Percentiles rank a stretch among this genome's conserved stretches.
phyloP scores from a whole-genome alignment of 2,797 vertebrate genomes.

The Hyperoplus lanceolatus region DNA sequence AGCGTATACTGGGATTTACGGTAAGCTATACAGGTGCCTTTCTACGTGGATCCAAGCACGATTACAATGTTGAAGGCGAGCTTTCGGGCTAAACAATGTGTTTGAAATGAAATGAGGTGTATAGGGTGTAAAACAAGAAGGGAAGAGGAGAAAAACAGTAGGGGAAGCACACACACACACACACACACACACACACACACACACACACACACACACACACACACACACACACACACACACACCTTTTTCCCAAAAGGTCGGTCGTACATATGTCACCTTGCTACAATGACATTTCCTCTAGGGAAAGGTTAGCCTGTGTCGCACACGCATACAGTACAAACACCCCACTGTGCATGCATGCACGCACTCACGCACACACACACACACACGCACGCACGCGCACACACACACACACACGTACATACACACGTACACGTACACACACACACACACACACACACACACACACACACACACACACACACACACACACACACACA shows the following conservation, averaged over 20 bases:
- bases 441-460: background rate
- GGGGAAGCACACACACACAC: no score
- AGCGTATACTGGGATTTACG: background rate
- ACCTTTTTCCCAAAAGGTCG: conserved; percentile 36
- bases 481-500: no score
- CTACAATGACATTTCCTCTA: conserved; percentile 65
- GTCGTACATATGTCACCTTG: conserved; percentile 50
- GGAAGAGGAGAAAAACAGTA: background rate
- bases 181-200: no score
- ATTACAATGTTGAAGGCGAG: conserved; percentile 14
- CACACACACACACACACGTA: background rate
- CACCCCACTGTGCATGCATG: background rate
- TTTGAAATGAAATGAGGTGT: conserved; percentile 62
- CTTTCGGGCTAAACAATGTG: conserved; percentile 11
- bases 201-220: no score
- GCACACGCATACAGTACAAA: conserved; percentile 22
- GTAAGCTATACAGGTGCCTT: background rate
- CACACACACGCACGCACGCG: background rate
- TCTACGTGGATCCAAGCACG: conserved; percentile 5
- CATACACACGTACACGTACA: background rate
- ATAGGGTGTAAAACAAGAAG: conserved; percentile 47
- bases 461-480: conserved; percentile 23
- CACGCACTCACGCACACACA: background rate
- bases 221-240: background rate
- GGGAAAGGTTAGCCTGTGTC: conserved; percentile 56